Evolutionary conservation across 2,888 invertebrate genomes (phyloP), one percentile per base, ranked within the genome.

Genomic region (Tachystola acroxantha): DNA sequence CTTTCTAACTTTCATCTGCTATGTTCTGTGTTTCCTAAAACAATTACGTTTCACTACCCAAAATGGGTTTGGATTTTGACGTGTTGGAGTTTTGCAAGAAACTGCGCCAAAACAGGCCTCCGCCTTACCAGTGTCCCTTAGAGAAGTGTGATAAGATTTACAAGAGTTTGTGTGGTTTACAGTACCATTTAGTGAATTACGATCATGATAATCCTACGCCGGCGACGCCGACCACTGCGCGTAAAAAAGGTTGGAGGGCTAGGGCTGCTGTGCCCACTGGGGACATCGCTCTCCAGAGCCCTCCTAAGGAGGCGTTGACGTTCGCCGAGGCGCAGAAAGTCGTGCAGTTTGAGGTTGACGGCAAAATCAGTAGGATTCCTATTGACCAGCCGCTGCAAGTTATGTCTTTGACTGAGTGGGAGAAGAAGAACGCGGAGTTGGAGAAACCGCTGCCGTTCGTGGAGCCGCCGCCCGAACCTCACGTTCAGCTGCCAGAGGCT

Each of bases 301-400:
- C 88, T 7, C 88, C 89, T 1, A 89, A 91, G 53, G 93, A 94
- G 64, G 92, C 92, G 9, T 80, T 96, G 33, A 93, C 94, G 9
- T 95, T 94, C 64, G 94, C 94, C 19, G 95, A 96, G 64, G 92
- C 94, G 2, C 95, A 95, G 65, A 93, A 93, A 79, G 91, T 94
- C 47, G 94, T 96, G 0, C 95, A 95, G 67, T 93, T 96, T 61
- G 95, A 96, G 63, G 88, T 95, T n/a, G 93, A 95, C 68, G 94
- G 94, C 0, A 91, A 92, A 68, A 90, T 92, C 37, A 91, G 93
- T 39, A 89, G 93, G 44, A 80, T 90, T 39, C 85, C 89, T 0
- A 89, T 89, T 26, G 88, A 91, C 40, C 93, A 94, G 42, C 88
- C 91, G 1, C 63, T 95, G 46, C 91, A 92, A 1, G 82, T 94